Conservation (phyloP, 2,797 vertebrate species). For the Sebastes hopkinsi region DNA sequence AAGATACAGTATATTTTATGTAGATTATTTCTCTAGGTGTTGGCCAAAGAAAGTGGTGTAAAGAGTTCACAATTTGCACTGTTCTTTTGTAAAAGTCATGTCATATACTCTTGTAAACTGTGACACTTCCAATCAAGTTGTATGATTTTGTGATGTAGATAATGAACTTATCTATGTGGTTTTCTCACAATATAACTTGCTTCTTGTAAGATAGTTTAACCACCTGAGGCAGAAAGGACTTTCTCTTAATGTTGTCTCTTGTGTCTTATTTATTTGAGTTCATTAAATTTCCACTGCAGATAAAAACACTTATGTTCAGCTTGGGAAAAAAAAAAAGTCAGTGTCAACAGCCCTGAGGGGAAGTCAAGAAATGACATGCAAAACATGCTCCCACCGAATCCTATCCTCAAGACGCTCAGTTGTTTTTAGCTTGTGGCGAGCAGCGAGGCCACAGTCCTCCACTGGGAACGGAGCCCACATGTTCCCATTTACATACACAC, state of each 20-base stretch:
- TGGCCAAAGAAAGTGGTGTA: constrained; percentile 44
- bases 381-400: constrained; percentile 53
- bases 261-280: constrained; percentile 52
- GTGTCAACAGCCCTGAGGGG: constrained; percentile 44
- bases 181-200: not conserved
- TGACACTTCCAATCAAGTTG: constrained; percentile 32
- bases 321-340: not conserved
- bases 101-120: constrained; percentile 40
- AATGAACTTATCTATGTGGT: constrained; percentile 15
- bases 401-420: constrained; percentile 22
- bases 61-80: constrained; percentile 50
- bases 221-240: constrained; percentile 2
- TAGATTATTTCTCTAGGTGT: constrained; percentile 18
- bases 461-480: constrained; percentile 10
- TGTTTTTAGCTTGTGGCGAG: constrained; percentile 43
- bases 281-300: constrained; percentile 41
- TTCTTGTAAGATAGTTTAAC: constrained; percentile 18
- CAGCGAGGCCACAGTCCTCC: constrained; percentile 22
- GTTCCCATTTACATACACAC: constrained; percentile 39
- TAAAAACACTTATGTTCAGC: constrained; percentile 24
- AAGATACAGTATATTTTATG: constrained; percentile 26
- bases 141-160: constrained; percentile 37
- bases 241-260: not conserved
- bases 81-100: constrained; percentile 25
- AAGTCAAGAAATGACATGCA: constrained; percentile 53